phyloP scores from a whole-genome alignment of 2,888 invertebrate species.

The Cerastis rubricosa region DNA sequence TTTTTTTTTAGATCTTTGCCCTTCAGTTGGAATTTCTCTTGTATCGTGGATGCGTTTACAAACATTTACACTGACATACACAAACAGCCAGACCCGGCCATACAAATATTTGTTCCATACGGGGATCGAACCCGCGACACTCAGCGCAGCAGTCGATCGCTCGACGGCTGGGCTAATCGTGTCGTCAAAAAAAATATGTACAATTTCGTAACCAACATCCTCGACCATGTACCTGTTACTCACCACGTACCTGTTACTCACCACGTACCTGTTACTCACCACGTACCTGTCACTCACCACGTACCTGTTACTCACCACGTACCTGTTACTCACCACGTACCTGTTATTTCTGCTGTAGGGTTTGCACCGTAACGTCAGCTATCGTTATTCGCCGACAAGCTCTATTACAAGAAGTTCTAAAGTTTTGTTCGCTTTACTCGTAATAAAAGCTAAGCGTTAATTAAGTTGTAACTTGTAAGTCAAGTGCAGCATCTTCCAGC shows the following conservation, averaged over 20 bases:
- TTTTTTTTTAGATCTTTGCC: too few species aligned
- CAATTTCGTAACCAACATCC: background rate
- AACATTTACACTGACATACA: too few species aligned
- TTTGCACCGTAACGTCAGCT: background rate
- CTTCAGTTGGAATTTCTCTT: too few species aligned
- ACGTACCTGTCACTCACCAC: background rate
- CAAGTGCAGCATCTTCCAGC: background rate
- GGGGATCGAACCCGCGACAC: too few species aligned
- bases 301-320: background rate
- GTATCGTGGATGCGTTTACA: too few species aligned
- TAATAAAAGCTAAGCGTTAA: background rate
- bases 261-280: too few species aligned
- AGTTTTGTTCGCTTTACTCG: background rate
- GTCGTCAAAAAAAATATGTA: too few species aligned
- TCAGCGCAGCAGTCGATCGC: too few species aligned
- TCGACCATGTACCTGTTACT: background rate
- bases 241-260: background rate
- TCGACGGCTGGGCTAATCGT: too few species aligned
- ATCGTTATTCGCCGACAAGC: background rate
- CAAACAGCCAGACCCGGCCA: too few species aligned
- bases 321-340: background rate
- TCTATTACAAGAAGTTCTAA: background rate
- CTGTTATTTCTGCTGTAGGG: background rate
- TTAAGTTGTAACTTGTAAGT: slow-evolving; percentile 20
- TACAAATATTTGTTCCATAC: too few species aligned